These are phyloP conservation scores for Oxyteleia sp. DNA, from an alignment of 2,888 invertebrate genomes.

Conservation along the genomic window DNA sequence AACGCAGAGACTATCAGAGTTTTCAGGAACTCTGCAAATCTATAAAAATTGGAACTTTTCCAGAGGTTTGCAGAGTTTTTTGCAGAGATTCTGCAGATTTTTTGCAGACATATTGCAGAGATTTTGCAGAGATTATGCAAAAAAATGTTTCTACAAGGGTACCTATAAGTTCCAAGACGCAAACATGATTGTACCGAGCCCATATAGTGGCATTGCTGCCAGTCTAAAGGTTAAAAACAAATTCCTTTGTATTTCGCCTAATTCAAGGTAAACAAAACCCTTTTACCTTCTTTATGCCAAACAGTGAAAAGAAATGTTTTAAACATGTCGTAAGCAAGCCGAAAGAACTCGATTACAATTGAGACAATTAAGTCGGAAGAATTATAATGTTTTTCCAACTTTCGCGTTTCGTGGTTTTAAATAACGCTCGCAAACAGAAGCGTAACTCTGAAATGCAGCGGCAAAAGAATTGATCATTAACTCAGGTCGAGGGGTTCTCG, in stretches of 20 bases:
- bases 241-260: not conserved
- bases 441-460: slow-evolving; percentile 25
- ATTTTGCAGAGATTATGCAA: too few relatives aligned
- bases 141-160: too few relatives aligned
- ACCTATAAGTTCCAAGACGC: too few relatives aligned
- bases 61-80: too few relatives aligned
- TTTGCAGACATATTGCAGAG: too few relatives aligned
- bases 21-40: too few relatives aligned
- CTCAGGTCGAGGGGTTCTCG: slow-evolving; percentile 62
- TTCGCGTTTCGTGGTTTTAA: slow-evolving; percentile 43
- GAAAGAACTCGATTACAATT: slow-evolving; percentile 22
- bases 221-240: too few relatives aligned
- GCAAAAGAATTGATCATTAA: slow-evolving; percentile 65
- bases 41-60: too few relatives aligned
- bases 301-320: slow-evolving; percentile 20
- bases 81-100: too few relatives aligned
- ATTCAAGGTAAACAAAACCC: not conserved
- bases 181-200: too few relatives aligned
- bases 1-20: too few relatives aligned
- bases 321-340: slow-evolving; percentile 4
- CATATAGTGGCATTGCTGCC: too few relatives aligned
- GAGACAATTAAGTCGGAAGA: slow-evolving; percentile 14
- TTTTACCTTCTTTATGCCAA: not conserved
- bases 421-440: slow-evolving; percentile 17
- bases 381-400: slow-evolving; percentile 22